A percentile compares a stretch with the other conserved stretches of the same genome.
phyloP scores from a whole-genome alignment of 2,888 invertebrate genomes.

The Ennomos fuscantarius region DNA sequence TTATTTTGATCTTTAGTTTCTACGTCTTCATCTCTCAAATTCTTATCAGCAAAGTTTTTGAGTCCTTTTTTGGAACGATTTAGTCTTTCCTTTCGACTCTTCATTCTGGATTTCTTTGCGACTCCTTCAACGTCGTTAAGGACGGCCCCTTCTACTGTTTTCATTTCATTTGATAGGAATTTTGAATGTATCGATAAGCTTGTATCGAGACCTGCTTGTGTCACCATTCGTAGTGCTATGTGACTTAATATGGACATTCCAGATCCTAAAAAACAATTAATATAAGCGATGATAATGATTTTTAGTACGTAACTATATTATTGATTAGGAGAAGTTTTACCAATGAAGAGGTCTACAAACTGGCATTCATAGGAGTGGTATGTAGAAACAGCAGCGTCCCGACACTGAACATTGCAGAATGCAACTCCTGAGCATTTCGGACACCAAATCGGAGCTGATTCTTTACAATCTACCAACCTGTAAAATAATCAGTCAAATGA shows the following conservation, averaged over 20 bases:
- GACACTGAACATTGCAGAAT: conserved; percentile 89
- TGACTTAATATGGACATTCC: conserved; percentile 93
- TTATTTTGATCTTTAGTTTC: conserved; percentile 56
- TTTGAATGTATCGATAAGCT: conserved; percentile 79
- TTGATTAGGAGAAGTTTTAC: conserved; percentile 57
- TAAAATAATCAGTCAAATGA: conserved; percentile 2
- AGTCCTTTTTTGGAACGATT: conserved; percentile 69
- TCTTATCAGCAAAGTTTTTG: conserved; percentile 59
- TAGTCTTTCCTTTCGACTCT: conserved; percentile 72
- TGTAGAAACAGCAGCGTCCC: conserved; percentile 85
- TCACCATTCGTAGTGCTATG: conserved; percentile 91
- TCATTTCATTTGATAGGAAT: conserved; percentile 59
- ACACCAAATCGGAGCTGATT: conserved; percentile 88
- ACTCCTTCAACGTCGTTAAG: conserved; percentile 73
- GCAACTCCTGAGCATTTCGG: conserved; percentile 90
- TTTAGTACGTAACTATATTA: neutral
- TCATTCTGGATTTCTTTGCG: conserved; percentile 71
- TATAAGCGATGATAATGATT: neutral
- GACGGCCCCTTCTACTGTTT: conserved; percentile 61
- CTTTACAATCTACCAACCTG: conserved; percentile 61
- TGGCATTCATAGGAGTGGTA: conserved; percentile 92
- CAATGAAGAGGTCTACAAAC: conserved; percentile 90
- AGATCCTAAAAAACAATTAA: conserved; percentile 77
- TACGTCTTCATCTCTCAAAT: conserved; percentile 57
- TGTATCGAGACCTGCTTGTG: conserved; percentile 85